These are phyloP conservation scores for Porites lutea DNA, from an alignment of 64 coral and sea anemone genomes.

Conservation along the genomic window DNA sequence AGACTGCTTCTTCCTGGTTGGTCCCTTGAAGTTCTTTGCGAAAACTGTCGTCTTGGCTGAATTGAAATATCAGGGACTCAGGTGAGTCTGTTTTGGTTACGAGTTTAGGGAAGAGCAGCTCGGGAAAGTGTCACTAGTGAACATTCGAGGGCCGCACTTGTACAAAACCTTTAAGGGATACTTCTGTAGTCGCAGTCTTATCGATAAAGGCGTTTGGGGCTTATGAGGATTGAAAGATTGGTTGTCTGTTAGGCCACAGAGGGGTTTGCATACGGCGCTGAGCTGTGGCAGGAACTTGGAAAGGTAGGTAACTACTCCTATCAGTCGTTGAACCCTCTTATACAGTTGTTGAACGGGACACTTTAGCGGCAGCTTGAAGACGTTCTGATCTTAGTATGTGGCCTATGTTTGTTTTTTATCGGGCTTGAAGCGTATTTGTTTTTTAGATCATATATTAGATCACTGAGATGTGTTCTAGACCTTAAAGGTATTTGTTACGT, in stretches of 20 bases:
- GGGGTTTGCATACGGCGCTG: background rate
- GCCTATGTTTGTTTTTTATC: background rate
- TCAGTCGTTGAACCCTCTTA: slow-evolving; percentile 6
- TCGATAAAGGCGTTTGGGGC: slow-evolving; percentile 43
- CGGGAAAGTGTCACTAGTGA: slow-evolving; percentile 18
- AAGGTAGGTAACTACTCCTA: slow-evolving; percentile 19
- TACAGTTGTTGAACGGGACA: background rate
- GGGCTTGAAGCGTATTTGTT: slow-evolving; percentile 8
- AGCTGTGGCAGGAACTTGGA: background rate
- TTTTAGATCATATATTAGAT: slow-evolving; percentile 13
- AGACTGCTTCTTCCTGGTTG: no score
- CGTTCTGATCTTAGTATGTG: slow-evolving; percentile 3
- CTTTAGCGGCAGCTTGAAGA: background rate
- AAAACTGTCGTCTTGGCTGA: no score
- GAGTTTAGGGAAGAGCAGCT: background rate
- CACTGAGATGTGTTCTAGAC: slow-evolving; percentile 4
- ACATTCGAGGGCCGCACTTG: slow-evolving; percentile 24
- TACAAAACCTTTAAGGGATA: slow-evolving; percentile 19
- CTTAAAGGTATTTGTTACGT: slow-evolving; percentile 1
- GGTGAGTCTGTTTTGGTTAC: no score
- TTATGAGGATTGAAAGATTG: slow-evolving; percentile 15
- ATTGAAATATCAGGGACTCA: no score
- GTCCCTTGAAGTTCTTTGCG: no score
- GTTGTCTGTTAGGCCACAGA: background rate
- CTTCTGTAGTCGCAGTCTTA: slow-evolving; percentile 36